Base-by-base conservation (phyloP, 2,888 invertebrate genomes). In the Tinea trinotella region DNA sequence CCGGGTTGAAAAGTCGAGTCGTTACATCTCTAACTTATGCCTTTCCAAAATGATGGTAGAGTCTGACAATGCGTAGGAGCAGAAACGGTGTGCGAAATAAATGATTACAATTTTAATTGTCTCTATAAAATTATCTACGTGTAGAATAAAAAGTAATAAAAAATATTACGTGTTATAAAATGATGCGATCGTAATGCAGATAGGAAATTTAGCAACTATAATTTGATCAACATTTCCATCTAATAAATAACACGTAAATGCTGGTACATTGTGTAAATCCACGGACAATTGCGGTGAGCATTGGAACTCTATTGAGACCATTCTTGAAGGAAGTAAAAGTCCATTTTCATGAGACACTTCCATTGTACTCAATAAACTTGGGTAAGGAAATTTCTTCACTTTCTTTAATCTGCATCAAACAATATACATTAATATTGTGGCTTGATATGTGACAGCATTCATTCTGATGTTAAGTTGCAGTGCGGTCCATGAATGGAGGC, bases 191-290 rank as follows among this genome's bases (percentile, higher is more conserved):
- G 78, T 75, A 18, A 82, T 64, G 57, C 73, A 74, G 6, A 85
- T 73, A 3, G 85, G 85, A 61, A 85, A 84, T 64, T 80, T 79
- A 1, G 85, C 85, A 1, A 85, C 84, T 2, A 85, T 76, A 10
- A 83, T 74, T 62, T 85, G 85, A 48, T 79, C 67, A 57, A 75
- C 80, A 57, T 72, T 82, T 54, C 76, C 79, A 52, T 85, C 85
- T n/a, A 85, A 60, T 57, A 85, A 63, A 0, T 80, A 76, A 61
- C 85, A 85, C 10, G 60, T 78, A 56, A 74, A 85, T 0, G 71
- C 80, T 0, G 85, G 84, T 10, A 78, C 77, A 57, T 83, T 81
- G 0, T 65, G 59, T 10, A 85, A 63, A 57, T 81, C 82, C 67
- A 84, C 70, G 0, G 81, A 82, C 0, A 77, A 76, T 0, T 74